Percentiles rank a stretch among this genome's conserved stretches.
phyloP scores from a whole-genome alignment of 2,113 vertebrate genomes.

The Caretta caretta region DNA sequence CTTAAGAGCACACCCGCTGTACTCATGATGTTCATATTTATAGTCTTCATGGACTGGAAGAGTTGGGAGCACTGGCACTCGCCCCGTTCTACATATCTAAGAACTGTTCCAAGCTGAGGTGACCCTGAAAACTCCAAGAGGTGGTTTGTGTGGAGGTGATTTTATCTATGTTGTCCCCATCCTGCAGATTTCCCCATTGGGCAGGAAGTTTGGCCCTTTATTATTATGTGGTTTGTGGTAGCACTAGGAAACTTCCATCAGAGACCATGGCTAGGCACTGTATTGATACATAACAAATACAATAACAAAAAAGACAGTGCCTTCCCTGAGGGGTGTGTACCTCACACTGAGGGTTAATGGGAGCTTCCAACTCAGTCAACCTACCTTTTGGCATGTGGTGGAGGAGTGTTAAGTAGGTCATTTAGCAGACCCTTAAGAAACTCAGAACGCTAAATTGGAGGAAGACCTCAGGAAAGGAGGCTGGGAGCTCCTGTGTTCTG shows the following conservation, averaged over 20 bases:
- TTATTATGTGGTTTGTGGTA: accelerated
- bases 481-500: too few species aligned
- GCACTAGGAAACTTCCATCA: not conserved
- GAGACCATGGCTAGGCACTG: not conserved
- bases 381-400: too few species aligned
- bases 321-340: not conserved
- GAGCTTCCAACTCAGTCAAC: too few species aligned
- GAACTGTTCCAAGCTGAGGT: not conserved
- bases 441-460: too few species aligned
- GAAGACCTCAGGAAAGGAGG: too few species aligned
- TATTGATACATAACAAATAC: not conserved
- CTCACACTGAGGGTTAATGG: too few species aligned
- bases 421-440: too few species aligned
- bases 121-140: too few species aligned
- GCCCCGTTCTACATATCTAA: not conserved
- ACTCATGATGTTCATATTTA: not conserved
- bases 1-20: accelerated
- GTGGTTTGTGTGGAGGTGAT: not conserved
- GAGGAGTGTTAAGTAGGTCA: too few species aligned
- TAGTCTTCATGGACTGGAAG: accelerated
- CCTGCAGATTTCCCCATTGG: not conserved
- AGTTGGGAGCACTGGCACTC: not conserved
- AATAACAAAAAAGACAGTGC: not conserved
- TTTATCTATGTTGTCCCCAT: not conserved
- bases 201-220: not conserved